Base-by-base conservation (phyloP, 2,797 vertebrate species). In the Steatocranus sp. region DNA sequence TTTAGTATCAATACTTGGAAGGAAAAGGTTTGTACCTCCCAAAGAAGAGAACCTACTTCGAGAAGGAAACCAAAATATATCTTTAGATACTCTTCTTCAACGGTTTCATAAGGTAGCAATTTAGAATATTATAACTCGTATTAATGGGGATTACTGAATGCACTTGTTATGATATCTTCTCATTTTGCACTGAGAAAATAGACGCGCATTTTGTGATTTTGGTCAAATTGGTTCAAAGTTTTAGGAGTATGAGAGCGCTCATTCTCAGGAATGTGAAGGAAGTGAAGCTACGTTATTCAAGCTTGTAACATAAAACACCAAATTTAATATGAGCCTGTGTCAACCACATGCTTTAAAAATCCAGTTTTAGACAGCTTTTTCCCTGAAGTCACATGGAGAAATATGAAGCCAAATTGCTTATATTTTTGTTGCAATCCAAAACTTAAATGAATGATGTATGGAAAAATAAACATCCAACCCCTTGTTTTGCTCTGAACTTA, bases 361-460 rank as follows among this genome's bases (percentile, higher is more conserved):
- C 38, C 53, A 85, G 68, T 73, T 73, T 27, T 48, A 48, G 25
- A 30, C 25, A 0, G 25, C 15, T 48, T 30, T 68, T 73, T 48
- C 25, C 68, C 15, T 30, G 25, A 73, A 36, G 73, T 80, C 78
- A 74, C 43, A 54, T 43, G 49, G 51, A 86, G 34, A 66, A 70
- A 89, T 80, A 63, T 78, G 78, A 58, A 27, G 49, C 78, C 68
- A 49, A 84, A 83, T 70, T 14, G 20, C 73, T 81, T 50, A 20
- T 80, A 76, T 68, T 81, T 81, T 89, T 79, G 86, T 87, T 87
- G 54, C 38, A 73, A 63, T 66, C 54, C 75, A 58, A 79, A 82
- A 85, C 53, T 27, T 51, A 73, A 84, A 81, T 80, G 30, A 66
- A 79, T 56, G 81, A 90, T 87, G 81, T 54, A 83, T 81, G 79